Evolutionary conservation across 1,140 invertebrate genomes (phyloP).

Genomic region (Eurosta solidaginis): DNA sequence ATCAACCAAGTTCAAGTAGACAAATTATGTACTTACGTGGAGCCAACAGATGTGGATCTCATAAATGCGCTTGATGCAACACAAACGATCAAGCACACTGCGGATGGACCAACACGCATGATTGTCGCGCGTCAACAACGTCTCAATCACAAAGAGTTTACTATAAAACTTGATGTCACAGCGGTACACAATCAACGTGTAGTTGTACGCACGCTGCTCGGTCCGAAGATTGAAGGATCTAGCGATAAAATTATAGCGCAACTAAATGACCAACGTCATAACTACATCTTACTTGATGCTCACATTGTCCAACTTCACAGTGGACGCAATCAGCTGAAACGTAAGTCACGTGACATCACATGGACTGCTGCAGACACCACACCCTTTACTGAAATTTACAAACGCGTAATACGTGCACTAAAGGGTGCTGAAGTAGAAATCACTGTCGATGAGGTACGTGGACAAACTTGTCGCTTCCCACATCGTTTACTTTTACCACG

Average conservation of each 20-base stretch:
- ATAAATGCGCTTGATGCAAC: constrained; percentile 18
- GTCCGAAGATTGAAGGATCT: constrained; percentile 47
- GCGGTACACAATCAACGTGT: constrained; percentile 45
- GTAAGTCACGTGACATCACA: constrained; percentile 53
- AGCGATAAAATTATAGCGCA: constrained; percentile 56
- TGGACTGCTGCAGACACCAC: constrained; percentile 48
- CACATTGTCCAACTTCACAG: constrained; percentile 56
- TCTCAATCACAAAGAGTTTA: constrained; percentile 63
- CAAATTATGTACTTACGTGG: constrained; percentile 36
- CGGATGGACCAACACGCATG: constrained; percentile 39
- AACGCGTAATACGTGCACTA: constrained; percentile 56
- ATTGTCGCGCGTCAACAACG: constrained; percentile 63
- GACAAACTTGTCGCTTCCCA: constrained; percentile 39
- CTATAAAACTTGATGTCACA: constrained; percentile 50
- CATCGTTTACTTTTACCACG: constrained; percentile 63
- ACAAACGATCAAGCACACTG: not conserved
- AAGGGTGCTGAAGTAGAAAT: constrained; percentile 45
- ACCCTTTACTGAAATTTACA: constrained; percentile 48
- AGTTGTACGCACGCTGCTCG: constrained; percentile 28
- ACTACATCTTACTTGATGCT: constrained; percentile 60
- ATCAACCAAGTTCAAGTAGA: constrained; percentile 64
- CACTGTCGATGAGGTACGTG: constrained; percentile 39
- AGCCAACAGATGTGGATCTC: constrained; percentile 35
- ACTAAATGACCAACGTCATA: constrained; percentile 59
- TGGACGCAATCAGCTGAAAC: constrained; percentile 59